Base-by-base conservation (phyloP, 2,113 vertebrate genomes). In the Isichthys henryi region DNA sequence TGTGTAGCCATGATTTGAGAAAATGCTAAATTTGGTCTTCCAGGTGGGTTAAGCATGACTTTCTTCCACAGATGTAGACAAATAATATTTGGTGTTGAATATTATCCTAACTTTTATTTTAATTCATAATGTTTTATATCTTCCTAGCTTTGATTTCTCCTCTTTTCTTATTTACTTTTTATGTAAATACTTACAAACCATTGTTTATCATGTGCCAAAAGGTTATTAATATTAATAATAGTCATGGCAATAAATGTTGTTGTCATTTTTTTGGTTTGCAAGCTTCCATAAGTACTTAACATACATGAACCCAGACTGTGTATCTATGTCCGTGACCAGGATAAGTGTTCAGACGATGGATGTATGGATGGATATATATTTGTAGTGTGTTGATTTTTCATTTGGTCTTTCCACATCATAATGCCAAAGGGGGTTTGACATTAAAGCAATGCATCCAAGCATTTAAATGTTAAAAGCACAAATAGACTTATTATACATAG, bases 141-240 rank as follows among this genome's bases (percentile, higher is more conserved):
- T 88, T 70, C 45, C 87, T 62, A 88, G 8, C 58, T 70, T 62
- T 19, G 27, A 48, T 62, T 88, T 49, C 62, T 23, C 58, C 74
- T 80, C 5, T n/a, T 48, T 84, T 53, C 46, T 52, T 49, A 84
- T 58, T 62, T 89, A 43, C 39, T 83, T 89, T 89, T 31, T 46
- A 58, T 50, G 39, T 89, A 31, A 56, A 88, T 74, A 58, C 45
- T 77, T 66, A 53, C 19, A 85, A 49, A 31, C 56, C 45, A 89
- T 23, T 84, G 89, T 86, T 83, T 58, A 89, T 52, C 83, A 86
- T 86, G 89, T 89, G 89, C 89, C 89, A 89, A 86, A 89, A 86
- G 31, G n/a, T 77, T 43, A 80, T 77, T 77, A 53, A 6, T 62
- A 84, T 50, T 89, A 89, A 89, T 66, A 62, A 89, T 83, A 39